phyloP scores from a whole-genome alignment of 2,797 vertebrate species.

The Malacoraja senta region DNA sequence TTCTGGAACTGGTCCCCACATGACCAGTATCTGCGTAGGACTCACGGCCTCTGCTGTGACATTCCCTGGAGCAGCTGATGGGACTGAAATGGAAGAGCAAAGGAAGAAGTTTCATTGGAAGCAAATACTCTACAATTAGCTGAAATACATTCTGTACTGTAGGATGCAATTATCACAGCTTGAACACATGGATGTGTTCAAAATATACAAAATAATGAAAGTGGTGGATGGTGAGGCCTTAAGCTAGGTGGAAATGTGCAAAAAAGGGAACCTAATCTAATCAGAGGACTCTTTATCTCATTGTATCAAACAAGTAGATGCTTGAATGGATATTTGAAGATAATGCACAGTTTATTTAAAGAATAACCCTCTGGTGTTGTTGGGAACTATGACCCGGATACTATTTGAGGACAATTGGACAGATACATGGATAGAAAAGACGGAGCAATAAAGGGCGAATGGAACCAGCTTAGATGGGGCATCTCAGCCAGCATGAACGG shows the following conservation, averaged over 20 bases:
- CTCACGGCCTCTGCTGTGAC: constrained; percentile 80
- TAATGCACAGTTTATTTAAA: neutral
- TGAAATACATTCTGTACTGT: neutral
- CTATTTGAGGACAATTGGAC: neutral
- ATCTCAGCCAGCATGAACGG: no score
- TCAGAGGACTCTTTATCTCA: neutral
- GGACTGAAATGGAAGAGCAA: constrained; percentile 60
- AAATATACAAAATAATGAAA: neutral
- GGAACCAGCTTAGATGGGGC: no score
- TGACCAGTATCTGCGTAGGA: constrained; percentile 81
- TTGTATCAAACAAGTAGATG: neutral
- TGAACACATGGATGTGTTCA: neutral
- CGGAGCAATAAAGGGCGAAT: no score
- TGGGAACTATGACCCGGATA: neutral
- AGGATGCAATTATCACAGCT: neutral
- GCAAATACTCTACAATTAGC: neutral
- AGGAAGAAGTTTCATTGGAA: neutral
- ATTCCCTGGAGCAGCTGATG: constrained; percentile 78
- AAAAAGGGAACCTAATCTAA: neutral
- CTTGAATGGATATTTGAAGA: neutral
- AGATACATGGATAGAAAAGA: no score
- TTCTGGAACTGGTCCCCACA: constrained; percentile 72
- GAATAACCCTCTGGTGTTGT: neutral
- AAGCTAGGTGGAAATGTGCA: neutral
- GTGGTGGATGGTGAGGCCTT: neutral